phyloP scores from a whole-genome alignment of 1,140 invertebrate genomes.

The Solenopsis invicta region DNA sequence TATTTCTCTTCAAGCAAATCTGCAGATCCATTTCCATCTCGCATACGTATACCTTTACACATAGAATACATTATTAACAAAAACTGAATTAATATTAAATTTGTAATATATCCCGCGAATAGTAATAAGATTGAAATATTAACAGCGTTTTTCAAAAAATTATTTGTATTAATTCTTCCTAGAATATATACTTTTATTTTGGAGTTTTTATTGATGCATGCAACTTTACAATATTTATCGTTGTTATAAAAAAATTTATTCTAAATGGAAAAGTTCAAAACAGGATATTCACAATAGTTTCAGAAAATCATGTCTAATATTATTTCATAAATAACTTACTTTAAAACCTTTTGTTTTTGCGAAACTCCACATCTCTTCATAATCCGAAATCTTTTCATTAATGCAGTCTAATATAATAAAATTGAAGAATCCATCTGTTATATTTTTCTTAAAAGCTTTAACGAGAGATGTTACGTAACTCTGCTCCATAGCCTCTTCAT shows the following conservation, averaged over 20 bases:
- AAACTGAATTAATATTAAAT: neutral
- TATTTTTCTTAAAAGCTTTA: conserved; percentile 97
- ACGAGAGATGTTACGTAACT: conserved; percentile 93
- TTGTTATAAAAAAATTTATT: neutral
- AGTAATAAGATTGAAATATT: neutral
- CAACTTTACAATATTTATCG: neutral
- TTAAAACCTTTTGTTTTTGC: conserved; percentile 96
- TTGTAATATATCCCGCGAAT: neutral
- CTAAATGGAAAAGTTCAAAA: neutral
- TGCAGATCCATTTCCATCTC: conserved; percentile 94
- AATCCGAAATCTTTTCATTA: conserved; percentile 93
- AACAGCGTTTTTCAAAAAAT: neutral
- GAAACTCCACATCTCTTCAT: conserved; percentile 95
- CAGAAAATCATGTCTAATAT: neutral
- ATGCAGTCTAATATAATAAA: conserved; percentile 97
- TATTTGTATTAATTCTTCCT: neutral
- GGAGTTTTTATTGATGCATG: neutral
- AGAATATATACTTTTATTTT: neutral
- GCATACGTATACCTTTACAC: conserved; percentile 93
- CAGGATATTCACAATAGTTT: neutral
- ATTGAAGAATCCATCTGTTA: conserved; percentile 96
- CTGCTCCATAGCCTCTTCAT: conserved; percentile 94
- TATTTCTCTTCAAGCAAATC: conserved; percentile 93
- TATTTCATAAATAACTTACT: conserved; percentile 87
- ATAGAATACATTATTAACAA: conserved; percentile 23